A percentile compares a stretch with the other conserved stretches of the same genome.
phyloP scores from a whole-genome alignment of 2,888 invertebrate genomes.

The Limenitis camilla region DNA sequence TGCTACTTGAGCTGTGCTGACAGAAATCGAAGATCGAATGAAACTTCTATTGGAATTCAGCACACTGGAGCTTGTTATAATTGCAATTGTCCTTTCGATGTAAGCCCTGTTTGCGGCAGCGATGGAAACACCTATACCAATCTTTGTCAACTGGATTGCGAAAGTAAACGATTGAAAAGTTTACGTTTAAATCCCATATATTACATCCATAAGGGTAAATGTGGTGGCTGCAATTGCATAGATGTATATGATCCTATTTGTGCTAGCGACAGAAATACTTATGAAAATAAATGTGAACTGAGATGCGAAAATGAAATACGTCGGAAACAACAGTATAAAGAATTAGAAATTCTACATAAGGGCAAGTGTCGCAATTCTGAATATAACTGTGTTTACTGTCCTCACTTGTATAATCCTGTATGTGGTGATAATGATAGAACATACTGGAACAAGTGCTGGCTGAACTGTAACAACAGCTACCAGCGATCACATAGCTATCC shows the following conservation, averaged over 20 bases:
- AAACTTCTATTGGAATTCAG: conserved; percentile 20
- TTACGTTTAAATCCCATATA: conserved; percentile 15
- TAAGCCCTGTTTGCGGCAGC: conserved; percentile 31
- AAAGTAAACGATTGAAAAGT: conserved; percentile 29
- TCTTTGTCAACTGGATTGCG: conserved; percentile 32
- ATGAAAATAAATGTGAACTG: conserved; percentile 28
- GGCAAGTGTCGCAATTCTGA: conserved; percentile 16
- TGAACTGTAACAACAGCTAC: conserved; percentile 25
- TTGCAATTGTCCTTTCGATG: conserved; percentile 13
- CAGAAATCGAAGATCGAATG: background rate
- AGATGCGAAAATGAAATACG: conserved; percentile 27
- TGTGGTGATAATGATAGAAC: conserved; percentile 31
- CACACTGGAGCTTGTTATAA: conserved; percentile 20
- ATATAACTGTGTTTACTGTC: conserved; percentile 22
- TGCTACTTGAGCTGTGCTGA: conserved; percentile 23
- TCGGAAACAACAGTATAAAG: background rate
- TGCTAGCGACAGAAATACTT: conserved; percentile 31
- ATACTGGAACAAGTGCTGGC: conserved; percentile 32
- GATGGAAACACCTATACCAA: conserved; percentile 35
- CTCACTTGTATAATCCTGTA: conserved; percentile 19
- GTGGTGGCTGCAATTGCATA: conserved; percentile 19
- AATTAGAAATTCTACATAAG: background rate
- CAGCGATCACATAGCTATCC: background rate
- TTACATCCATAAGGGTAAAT: conserved; percentile 21
- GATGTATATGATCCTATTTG: conserved; percentile 27